Evolutionary conservation across 2,888 invertebrate genomes (phyloP).

Genomic region (Troides helena): DNA sequence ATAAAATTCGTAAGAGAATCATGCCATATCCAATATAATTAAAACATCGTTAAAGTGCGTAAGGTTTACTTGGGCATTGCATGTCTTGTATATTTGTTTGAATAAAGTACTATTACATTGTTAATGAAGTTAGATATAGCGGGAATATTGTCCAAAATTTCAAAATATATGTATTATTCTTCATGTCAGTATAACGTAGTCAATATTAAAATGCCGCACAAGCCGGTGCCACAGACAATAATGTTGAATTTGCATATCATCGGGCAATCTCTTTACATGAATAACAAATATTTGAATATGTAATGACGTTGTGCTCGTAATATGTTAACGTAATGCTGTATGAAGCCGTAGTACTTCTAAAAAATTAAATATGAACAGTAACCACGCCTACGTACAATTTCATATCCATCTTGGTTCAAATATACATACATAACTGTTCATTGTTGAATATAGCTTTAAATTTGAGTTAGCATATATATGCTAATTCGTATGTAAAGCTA

Average conservation of each 20-base stretch:
- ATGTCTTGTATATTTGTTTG: too few species aligned
- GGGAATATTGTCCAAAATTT: not conserved
- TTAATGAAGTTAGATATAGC: not conserved
- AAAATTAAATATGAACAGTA: not conserved
- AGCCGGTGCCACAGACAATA: slow-evolving; percentile 5
- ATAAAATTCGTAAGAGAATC: too few species aligned
- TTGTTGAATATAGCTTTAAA: too few species aligned
- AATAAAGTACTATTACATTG: too few species aligned
- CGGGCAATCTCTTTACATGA: slow-evolving; percentile 8
- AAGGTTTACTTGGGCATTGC: too few species aligned
- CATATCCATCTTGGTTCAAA: too few species aligned
- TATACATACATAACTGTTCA: too few species aligned
- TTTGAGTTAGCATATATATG: too few species aligned
- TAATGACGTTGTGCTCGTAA: slow-evolving; percentile 1
- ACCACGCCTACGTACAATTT: not conserved
- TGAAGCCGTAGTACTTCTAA: not conserved
- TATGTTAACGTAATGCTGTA: slow-evolving; percentile 2
- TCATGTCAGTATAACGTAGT: not conserved
- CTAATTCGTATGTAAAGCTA: too few species aligned
- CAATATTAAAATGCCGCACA: slow-evolving; percentile 1
- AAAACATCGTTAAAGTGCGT: too few species aligned
- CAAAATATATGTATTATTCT: not conserved
- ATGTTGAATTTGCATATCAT: slow-evolving; percentile 13
- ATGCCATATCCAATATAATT: too few species aligned
- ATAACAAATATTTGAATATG: slow-evolving; percentile 11